phyloP scores from a whole-genome alignment of 1,140 invertebrate species.

The Prorops nasuta region DNA sequence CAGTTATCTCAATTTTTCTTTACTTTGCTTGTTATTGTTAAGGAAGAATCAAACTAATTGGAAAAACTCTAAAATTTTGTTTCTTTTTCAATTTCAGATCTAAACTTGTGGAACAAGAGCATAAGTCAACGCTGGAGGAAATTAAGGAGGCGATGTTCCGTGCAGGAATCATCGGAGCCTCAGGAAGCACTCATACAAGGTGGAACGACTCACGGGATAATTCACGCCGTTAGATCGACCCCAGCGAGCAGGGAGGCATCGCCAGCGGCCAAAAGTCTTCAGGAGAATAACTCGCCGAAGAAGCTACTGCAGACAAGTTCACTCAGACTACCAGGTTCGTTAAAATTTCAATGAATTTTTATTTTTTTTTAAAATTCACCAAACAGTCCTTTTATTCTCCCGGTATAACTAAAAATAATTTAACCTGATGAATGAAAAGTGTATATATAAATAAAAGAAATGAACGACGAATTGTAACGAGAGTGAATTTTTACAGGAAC shows the following conservation, averaged over 20 bases:
- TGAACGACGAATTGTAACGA: too few relatives aligned
- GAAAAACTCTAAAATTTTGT: background rate
- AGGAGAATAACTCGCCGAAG: constrained; percentile 37
- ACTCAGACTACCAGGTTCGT: constrained; percentile 59
- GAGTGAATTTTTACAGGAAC: constrained; percentile 35
- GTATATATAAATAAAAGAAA: too few relatives aligned
- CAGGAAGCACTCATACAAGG: constrained; percentile 41
- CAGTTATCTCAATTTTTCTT: constrained; percentile 1
- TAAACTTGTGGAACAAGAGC: constrained; percentile 70
- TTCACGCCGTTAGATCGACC: constrained; percentile 42
- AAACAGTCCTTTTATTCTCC: too few relatives aligned
- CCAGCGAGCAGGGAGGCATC: constrained; percentile 51
- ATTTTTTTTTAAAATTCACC: background rate
- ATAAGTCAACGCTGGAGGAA: constrained; percentile 72
- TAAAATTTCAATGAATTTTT: background rate
- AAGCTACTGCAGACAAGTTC: constrained; percentile 64
- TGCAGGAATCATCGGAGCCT: constrained; percentile 59
- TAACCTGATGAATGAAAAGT: too few relatives aligned
- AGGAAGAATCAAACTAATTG: background rate
- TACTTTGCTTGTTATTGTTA: constrained; percentile 4
- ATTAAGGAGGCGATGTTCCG: constrained; percentile 66
- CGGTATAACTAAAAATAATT: too few relatives aligned
- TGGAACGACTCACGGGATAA: constrained; percentile 45
- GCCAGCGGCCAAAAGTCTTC: constrained; percentile 42
- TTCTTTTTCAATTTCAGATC: constrained; percentile 59